A percentile compares a stretch with the other conserved stretches of the same genome.
Evolutionary conservation across 2,888 invertebrate genomes (phyloP).

Genomic region (Latheticus oryzae): DNA sequence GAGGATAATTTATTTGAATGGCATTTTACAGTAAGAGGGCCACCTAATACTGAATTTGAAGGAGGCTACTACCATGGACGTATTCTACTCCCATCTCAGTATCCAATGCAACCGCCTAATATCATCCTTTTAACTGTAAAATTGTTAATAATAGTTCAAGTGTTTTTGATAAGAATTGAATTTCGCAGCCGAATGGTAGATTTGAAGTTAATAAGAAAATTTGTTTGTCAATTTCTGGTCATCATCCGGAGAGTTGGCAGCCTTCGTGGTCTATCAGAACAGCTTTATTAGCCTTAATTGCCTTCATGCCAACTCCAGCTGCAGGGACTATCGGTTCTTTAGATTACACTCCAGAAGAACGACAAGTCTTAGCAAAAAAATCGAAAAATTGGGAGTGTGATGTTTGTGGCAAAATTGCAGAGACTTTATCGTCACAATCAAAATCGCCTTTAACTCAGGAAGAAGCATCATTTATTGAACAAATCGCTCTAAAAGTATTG

Average conservation of each 20-base stretch:
- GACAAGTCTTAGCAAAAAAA: constrained; percentile 82
- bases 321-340: constrained; percentile 92
- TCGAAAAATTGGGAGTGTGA: constrained; percentile 74
- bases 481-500: constrained; percentile 68
- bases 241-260: constrained; percentile 98
- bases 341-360: constrained; percentile 88
- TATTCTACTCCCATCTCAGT: constrained; percentile 91
- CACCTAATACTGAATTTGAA: constrained; percentile 88
- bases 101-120: constrained; percentile 97
- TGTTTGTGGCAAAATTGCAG: constrained; percentile 71
- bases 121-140: constrained; percentile 89
- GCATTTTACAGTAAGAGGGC: constrained; percentile 96
- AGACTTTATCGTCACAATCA: constrained; percentile 66
- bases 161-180: too few relatives aligned
- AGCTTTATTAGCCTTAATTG: constrained; percentile 89
- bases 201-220: constrained; percentile 95
- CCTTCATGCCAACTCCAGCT: constrained; percentile 93
- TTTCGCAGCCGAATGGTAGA: constrained; percentile 85
- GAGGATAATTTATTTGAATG: constrained; percentile 97
- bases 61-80: constrained; percentile 93
- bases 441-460: constrained; percentile 65
- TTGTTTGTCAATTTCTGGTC: constrained; percentile 93
- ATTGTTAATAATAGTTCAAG: not conserved
- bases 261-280: constrained; percentile 97
- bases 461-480: constrained; percentile 68